These are phyloP conservation scores for Strongylocentrotus purpuratus DNA, from an alignment of 35 echinoderm and acorn worm genomes.

Conservation along the genomic window DNA sequence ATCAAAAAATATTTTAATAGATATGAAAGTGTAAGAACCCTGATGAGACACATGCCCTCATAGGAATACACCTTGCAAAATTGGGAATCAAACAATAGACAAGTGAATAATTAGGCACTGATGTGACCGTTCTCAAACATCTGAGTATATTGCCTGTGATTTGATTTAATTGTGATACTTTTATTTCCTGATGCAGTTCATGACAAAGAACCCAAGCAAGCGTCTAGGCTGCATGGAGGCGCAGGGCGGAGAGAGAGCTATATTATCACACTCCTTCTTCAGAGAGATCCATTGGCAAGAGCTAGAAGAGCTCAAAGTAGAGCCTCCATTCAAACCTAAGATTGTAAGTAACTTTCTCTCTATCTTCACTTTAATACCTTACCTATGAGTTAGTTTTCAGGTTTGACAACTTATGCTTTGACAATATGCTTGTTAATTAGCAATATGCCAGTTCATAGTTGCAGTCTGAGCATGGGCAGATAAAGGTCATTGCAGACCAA, in stretches of 20 bases:
- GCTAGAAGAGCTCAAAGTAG: conserved; percentile 90
- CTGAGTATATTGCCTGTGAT: not conserved
- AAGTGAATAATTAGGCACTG: too few species aligned
- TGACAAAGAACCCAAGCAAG: conserved; percentile 98
- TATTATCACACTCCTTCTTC: conserved; percentile 92
- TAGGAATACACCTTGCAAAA: too few species aligned
- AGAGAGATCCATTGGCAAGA: conserved; percentile 94
- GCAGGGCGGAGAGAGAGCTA: conserved; percentile 86
- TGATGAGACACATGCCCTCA: too few species aligned
- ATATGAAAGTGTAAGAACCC: too few species aligned
- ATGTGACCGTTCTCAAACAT: too few species aligned
- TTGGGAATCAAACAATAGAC: too few species aligned
- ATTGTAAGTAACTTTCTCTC: conserved; percentile 78
- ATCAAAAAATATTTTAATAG: too few species aligned
- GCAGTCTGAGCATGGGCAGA: too few species aligned
- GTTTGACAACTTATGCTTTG: not conserved
- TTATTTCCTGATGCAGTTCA: conserved; percentile 67
- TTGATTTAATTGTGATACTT: not conserved
- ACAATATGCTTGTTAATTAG: too few species aligned
- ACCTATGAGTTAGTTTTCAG: not conserved
- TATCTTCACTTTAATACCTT: not conserved
- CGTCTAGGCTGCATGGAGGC: conserved; percentile 89
- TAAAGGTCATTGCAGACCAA: too few species aligned
- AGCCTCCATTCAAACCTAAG: conserved; percentile 98
- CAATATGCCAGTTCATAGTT: too few species aligned